Evolutionary conservation across 2,888 invertebrate species (phyloP), one percentile per base, ranked within the genome.

Genomic region (Coecobrya sp.): DNA sequence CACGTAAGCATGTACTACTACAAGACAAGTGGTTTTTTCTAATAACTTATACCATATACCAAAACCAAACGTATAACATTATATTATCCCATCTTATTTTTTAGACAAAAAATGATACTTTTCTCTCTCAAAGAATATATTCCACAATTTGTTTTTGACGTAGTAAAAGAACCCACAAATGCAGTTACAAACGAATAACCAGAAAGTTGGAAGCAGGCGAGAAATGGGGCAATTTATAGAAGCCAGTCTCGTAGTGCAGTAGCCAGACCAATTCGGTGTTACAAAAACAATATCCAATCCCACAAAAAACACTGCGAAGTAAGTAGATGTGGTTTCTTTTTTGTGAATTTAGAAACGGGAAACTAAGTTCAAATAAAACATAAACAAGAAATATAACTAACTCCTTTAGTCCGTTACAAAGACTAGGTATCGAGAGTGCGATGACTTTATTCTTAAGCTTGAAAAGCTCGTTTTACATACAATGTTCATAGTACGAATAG

Each of bases 361-460:
- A 52, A 59, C 82, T 49, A n/a, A 70, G 70, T 42, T 70, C 70
- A 70, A 70, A 42, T 70, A 10, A 16, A 70, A n/a, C n/a, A 36
- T 42, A 70, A 30, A 70, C n/a, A 36, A 19, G 13, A 68, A 36
- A 70, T 10, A 42, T 42, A 65, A 65, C 70, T 70, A 19, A 2
- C 36, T 19, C 42, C 68, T 8, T 3, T 19, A 19, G n/a, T n/a
- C n/a, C n/a, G n/a, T n/a, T n/a, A n/a, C n/a, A n/a, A n/a, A n/a
- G 42, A 7, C 19, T 19, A n/a, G n/a, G 36, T 36, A 36, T 36
- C 36, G n/a, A n/a, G n/a, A 55, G 55, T 55, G 42, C 19, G n/a
- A 70, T n/a, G 65, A 65, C 27, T 27, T 7, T 8, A 42, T 36
- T 70, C n/a, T n/a, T n/a, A n/a, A n/a, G 36, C 70, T 42, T 19